These are phyloP conservation scores for Dermochelys coriacea DNA, from an alignment of 2,797 vertebrate genomes.

Conservation along the genomic window DNA sequence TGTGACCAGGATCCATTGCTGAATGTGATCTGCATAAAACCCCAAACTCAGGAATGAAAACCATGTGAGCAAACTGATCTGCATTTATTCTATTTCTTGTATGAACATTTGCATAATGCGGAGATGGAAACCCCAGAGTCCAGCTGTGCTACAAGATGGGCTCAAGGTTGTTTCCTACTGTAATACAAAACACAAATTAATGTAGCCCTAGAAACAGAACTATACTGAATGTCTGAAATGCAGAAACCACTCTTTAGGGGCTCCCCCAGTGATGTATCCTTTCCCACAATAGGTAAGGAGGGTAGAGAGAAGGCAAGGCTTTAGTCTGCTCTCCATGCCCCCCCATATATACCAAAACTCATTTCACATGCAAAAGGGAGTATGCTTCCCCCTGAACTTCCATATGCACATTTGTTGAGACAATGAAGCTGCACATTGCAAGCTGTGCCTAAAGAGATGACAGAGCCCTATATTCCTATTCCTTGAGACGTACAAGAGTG, in stretches of 20 bases:
- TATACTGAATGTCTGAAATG: background rate
- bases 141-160: constrained; percentile 11
- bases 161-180: constrained; percentile 6
- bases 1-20: too few relatives aligned
- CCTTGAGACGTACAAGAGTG: background rate
- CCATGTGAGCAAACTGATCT: constrained; percentile 10
- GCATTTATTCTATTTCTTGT: constrained; percentile 9
- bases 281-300: background rate
- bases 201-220: background rate
- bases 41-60: background rate
- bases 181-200: constrained; percentile 33
- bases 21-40: too few relatives aligned
- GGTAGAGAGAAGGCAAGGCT: rapidly evolving
- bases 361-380: background rate
- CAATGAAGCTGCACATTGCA: background rate
- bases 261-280: background rate
- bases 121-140: constrained; percentile 28
- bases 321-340: background rate
- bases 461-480: background rate
- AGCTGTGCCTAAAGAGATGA: background rate
- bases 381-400: rapidly evolving
- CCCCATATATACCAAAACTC: background rate
- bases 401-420: background rate
- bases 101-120: constrained; percentile 16
- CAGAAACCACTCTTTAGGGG: background rate